Evolutionary conservation across 2,797 vertebrate genomes (phyloP).

Genomic region (Acanthiza pusilla): DNA sequence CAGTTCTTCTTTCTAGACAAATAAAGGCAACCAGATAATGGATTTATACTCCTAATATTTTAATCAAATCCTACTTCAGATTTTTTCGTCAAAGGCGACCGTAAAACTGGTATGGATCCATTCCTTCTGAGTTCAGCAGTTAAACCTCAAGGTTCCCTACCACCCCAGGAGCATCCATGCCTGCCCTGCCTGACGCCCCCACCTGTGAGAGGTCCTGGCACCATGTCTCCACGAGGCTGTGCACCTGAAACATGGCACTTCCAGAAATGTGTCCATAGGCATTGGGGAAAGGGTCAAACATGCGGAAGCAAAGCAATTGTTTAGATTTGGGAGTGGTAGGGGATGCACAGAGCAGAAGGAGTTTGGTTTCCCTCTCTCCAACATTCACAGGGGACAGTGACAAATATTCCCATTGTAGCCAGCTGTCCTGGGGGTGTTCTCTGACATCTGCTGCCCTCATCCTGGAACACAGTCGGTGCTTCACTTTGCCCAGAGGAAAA

Average conservation of each 20-base stretch:
- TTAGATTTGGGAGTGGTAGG: neutral
- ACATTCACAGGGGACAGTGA: rapidly evolving
- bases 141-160: neutral
- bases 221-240: rapidly evolving
- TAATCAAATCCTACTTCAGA: neutral
- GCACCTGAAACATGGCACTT: rapidly evolving
- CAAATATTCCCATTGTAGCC: neutral
- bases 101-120: neutral
- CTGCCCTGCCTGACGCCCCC: rapidly evolving
- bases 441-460: neutral
- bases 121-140: neutral
- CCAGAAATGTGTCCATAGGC: neutral
- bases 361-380: neutral
- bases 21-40: neutral
- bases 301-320: neutral
- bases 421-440: neutral
- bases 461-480: neutral
- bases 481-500: neutral
- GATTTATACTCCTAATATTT: neutral
- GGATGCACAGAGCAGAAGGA: neutral
- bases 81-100: neutral
- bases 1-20: neutral
- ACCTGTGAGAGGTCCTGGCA: rapidly evolving
- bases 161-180: rapidly evolving
- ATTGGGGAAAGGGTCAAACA: neutral